Conservation (phyloP, 2,797 vertebrate genomes). For the Poeciliopsis infans region DNA sequence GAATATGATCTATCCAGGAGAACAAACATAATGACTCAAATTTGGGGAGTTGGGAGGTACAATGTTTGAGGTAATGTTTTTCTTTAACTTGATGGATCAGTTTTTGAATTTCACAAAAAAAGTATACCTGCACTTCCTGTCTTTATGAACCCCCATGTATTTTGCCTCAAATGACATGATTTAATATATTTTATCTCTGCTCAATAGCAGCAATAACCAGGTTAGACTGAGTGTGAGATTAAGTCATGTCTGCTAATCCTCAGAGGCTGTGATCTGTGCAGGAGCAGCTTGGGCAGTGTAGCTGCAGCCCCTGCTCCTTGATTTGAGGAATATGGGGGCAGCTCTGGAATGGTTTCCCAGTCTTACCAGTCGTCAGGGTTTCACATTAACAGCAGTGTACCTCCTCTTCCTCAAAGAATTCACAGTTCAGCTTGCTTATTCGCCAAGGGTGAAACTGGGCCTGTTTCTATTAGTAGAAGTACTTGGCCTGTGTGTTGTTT, state of each 20-base stretch:
- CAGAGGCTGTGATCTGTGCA: conserved; percentile 74
- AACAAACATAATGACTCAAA: not conserved
- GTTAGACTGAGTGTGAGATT: conserved; percentile 74
- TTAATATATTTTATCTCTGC: conserved; percentile 59
- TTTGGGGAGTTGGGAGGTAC: conserved; percentile 29
- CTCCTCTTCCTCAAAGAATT: conserved; percentile 57
- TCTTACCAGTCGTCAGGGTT: conserved; percentile 51
- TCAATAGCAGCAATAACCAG: conserved; percentile 63
- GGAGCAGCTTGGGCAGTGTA: conserved; percentile 56
- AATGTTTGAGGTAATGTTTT: conserved; percentile 28
- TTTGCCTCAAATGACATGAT: conserved; percentile 14
- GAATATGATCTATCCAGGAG: conserved; percentile 21
- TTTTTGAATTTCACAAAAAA: conserved; percentile 2
- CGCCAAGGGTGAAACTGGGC: conserved; percentile 64
- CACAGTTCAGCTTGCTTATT: conserved; percentile 53
- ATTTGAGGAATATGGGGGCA: conserved; percentile 46
- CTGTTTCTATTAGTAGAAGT: conserved; percentile 72
- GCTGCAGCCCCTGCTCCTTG: conserved; percentile 45
- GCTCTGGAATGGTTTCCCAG: conserved; percentile 51
- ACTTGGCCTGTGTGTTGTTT: conserved; percentile 66
- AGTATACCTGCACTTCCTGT: conserved; percentile 10
- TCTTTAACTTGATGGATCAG: conserved; percentile 21
- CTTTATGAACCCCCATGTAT: not conserved
- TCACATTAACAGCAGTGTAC: conserved; percentile 60
- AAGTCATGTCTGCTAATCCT: conserved; percentile 79